Evolutionary conservation across 2,797 vertebrate species (phyloP).

Genomic region (Muraenolepis orangiensis): DNA sequence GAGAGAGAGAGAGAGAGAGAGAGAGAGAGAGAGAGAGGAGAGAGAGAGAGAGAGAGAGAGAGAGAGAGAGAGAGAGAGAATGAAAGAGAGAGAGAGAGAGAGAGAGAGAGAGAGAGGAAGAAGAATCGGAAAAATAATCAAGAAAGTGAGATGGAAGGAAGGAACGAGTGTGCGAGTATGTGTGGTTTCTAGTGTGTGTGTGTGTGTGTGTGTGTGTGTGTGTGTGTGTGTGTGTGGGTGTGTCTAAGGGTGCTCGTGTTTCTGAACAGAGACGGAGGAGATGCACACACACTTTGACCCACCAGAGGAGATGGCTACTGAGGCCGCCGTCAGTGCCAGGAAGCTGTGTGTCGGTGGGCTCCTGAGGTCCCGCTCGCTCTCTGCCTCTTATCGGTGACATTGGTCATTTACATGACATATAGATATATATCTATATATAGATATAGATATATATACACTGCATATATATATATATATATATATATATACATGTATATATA

Average conservation of each 20-base stretch:
- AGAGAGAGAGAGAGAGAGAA: constrained; percentile 14
- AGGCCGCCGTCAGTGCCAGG: background rate
- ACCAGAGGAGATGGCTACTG: background rate
- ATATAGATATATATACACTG: no score
- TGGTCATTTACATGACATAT: no score
- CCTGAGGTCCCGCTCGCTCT: no score
- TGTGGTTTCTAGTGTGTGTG: background rate
- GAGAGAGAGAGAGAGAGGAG: no score
- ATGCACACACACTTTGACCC: background rate
- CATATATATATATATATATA: no score
- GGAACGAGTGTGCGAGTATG: background rate
- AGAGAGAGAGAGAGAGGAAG: background rate
- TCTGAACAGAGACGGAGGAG: background rate
- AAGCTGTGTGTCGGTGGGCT: background rate
- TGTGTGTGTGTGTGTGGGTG: background rate
- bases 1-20: no score
- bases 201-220: background rate
- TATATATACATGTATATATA: no score
- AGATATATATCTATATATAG: no score
- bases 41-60: no score
- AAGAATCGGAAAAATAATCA: background rate
- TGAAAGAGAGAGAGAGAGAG: background rate
- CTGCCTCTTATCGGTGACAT: background rate
- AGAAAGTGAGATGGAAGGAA: background rate
- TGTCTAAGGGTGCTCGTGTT: background rate